Conservation (phyloP, 1,140 invertebrate species). For the Sarcophaga bullata region DNA sequence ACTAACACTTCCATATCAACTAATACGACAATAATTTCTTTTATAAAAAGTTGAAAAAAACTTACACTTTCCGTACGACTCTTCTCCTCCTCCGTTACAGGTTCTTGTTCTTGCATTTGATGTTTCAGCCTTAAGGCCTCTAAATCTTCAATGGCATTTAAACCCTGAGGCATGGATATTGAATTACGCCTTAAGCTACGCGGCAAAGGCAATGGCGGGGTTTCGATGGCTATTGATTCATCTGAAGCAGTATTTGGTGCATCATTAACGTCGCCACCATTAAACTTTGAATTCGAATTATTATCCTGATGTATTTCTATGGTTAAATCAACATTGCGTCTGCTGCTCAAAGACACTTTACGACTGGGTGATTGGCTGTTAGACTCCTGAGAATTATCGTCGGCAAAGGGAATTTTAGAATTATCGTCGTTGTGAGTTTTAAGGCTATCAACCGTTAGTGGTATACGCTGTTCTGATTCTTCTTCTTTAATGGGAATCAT, state of each 20-base stretch:
- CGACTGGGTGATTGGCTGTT: neutral
- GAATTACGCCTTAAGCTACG: slow-evolving; percentile 54
- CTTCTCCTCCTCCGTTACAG: slow-evolving; percentile 56
- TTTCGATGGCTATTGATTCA: neutral
- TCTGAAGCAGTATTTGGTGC: slow-evolving; percentile 15
- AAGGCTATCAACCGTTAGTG: neutral
- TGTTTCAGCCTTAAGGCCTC: slow-evolving; percentile 57
- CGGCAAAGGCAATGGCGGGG: neutral
- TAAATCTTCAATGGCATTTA: slow-evolving; percentile 59
- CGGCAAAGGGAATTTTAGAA: slow-evolving; percentile 22
- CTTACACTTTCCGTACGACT: slow-evolving; percentile 55
- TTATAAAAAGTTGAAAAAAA: slow-evolving; percentile 37
- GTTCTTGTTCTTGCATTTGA: slow-evolving; percentile 60
- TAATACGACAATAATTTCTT: too few relatives aligned
- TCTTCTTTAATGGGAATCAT: slow-evolving; percentile 22
- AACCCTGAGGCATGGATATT: slow-evolving; percentile 60
- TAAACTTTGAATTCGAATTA: neutral
- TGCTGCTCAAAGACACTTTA: slow-evolving; percentile 14
- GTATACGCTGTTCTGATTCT: slow-evolving; percentile 18
- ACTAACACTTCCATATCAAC: too few relatives aligned
- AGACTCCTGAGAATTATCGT: slow-evolving; percentile 7
- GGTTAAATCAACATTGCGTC: slow-evolving; percentile 30
- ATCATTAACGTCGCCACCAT: neutral
- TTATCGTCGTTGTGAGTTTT: neutral
- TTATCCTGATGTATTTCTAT: slow-evolving; percentile 29